Conservation (phyloP, 2,888 invertebrate genomes). For the Melieria omissa region DNA sequence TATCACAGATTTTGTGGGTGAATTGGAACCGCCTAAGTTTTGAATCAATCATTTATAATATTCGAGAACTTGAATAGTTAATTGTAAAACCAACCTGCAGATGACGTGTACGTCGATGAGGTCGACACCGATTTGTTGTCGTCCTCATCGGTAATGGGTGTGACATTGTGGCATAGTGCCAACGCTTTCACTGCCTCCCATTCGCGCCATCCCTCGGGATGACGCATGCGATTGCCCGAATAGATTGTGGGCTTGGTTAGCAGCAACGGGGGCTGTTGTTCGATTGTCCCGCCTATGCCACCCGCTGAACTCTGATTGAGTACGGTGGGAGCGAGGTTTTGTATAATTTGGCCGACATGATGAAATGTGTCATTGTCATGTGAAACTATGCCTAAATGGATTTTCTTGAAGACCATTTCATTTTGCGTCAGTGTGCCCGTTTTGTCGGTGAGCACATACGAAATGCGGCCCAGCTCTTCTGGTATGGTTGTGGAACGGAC, state of each 20-base stretch:
- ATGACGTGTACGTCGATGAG: slow-evolving; percentile 57
- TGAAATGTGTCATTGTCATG: slow-evolving; percentile 77
- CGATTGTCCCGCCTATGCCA: slow-evolving; percentile 13
- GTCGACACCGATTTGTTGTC: slow-evolving; percentile 61
- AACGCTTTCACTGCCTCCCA: slow-evolving; percentile 93
- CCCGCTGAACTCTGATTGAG: slow-evolving; percentile 40
- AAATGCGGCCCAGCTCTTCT: slow-evolving; percentile 96
- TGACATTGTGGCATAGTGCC: slow-evolving; percentile 98
- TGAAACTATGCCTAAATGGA: slow-evolving; percentile 93
- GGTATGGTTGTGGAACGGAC: slow-evolving; percentile 98
- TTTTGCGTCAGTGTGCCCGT: slow-evolving; percentile 99
- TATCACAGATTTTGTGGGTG: slow-evolving; percentile 64
- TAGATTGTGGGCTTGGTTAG: slow-evolving; percentile 44
- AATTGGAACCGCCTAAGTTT: slow-evolving; percentile 55
- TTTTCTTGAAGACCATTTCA: slow-evolving; percentile 97
- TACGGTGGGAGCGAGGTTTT: slow-evolving; percentile 57
- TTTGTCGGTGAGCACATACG: slow-evolving; percentile 97
- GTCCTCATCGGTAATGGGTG: slow-evolving; percentile 88
- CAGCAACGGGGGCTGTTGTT: slow-evolving; percentile 6
- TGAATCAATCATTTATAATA: not conserved
- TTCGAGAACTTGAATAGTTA: too few species aligned
- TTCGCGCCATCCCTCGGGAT: slow-evolving; percentile 79
- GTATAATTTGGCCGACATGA: slow-evolving; percentile 64
- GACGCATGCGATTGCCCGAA: slow-evolving; percentile 69
- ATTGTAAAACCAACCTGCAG: slow-evolving; percentile 37